These are phyloP conservation scores for Xestia rhomboidea DNA, from an alignment of 2,888 invertebrate genomes.

Conservation along the genomic window DNA sequence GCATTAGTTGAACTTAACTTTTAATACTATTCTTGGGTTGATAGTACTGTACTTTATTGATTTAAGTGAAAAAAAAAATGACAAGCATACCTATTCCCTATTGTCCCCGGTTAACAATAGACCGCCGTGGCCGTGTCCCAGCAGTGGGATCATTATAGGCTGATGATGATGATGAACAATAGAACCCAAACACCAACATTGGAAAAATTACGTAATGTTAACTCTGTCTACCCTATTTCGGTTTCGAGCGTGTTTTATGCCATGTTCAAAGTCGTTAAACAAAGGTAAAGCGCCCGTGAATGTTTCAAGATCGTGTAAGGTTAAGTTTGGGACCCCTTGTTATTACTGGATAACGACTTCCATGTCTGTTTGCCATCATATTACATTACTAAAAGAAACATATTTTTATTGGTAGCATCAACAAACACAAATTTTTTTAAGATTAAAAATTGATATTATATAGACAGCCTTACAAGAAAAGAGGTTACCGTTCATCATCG, in stretches of 20 bases:
- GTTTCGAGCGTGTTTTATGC: neutral
- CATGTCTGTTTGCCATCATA: neutral
- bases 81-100: too few relatives aligned
- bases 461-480: too few relatives aligned
- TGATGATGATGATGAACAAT: too few relatives aligned
- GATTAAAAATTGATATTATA: neutral
- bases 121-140: too few relatives aligned
- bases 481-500: too few relatives aligned
- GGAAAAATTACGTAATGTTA: neutral
- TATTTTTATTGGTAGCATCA: neutral
- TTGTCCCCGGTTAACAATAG: too few relatives aligned
- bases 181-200: neutral
- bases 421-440: neutral
- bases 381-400: slow-evolving; percentile 1
- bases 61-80: too few relatives aligned
- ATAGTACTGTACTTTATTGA: too few relatives aligned
- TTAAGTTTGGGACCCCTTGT: neutral
- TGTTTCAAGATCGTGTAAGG: neutral
- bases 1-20: too few relatives aligned
- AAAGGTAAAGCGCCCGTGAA: neutral
- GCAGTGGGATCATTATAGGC: too few relatives aligned
- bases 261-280: slow-evolving; percentile 2
- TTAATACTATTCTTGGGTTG: too few relatives aligned
- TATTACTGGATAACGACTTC: neutral
- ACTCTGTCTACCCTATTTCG: neutral